Evolutionary conservation across 2,113 vertebrate species (phyloP).

Genomic region (Coreoperca whiteheadi): DNA sequence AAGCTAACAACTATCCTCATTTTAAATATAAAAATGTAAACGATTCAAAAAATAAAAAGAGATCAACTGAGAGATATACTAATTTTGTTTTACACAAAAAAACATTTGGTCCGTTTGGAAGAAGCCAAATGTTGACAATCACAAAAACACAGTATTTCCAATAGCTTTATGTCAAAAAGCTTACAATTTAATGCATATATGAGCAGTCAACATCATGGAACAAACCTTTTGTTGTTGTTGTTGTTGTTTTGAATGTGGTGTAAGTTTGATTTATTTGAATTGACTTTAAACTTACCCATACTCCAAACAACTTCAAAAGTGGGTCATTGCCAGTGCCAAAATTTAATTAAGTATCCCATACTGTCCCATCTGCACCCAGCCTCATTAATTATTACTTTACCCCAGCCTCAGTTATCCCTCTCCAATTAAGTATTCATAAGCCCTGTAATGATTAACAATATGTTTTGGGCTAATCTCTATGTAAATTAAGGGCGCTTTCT

Average conservation of each 20-base stretch:
- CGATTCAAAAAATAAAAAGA: not conserved
- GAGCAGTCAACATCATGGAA: not conserved
- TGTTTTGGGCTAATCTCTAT: conserved; percentile 63
- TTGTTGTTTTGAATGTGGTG: not conserved
- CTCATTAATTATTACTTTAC: conserved; percentile 74
- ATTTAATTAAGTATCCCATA: conserved; percentile 60
- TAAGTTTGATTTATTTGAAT: not conserved
- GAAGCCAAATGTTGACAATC: not conserved
- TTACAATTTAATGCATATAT: not conserved
- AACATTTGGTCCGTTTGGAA: not conserved
- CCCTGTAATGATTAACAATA: conserved; percentile 64
- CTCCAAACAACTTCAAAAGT: conserved; percentile 35
- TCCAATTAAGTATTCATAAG: conserved; percentile 73
- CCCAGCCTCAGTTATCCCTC: conserved; percentile 55
- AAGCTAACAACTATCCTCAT: not conserved
- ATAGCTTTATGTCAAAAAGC: not conserved
- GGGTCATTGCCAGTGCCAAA: conserved; percentile 46
- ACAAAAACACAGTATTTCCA: not conserved
- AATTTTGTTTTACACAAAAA: not conserved
- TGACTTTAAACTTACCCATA: conserved; percentile 14
- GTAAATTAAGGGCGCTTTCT: conserved; percentile 54
- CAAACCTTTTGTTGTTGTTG: not conserved
- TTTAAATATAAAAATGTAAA: not conserved
- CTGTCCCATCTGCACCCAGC: conserved; percentile 63
- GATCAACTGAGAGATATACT: not conserved